Evolutionary conservation across 1,140 invertebrate genomes (phyloP), one percentile per base, ranked within the genome.

Genomic region (Melanaphis sacchari): DNA sequence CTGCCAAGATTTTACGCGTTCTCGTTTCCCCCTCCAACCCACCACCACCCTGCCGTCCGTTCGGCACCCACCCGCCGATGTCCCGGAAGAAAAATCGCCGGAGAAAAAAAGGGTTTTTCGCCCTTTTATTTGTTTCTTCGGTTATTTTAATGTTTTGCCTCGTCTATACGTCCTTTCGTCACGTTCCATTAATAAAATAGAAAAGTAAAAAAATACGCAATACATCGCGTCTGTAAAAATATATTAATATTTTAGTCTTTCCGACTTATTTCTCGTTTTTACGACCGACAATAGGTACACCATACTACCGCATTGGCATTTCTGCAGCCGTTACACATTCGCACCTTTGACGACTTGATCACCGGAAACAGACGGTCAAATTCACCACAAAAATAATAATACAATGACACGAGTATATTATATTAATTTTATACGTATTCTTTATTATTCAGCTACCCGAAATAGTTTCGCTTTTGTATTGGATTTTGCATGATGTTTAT

Each of bases 1-100:
- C 91, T 84, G 91, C 41, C 43, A 66, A 76, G 90, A 81, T 81
- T 91, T 91, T 84, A 84, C 24, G 38, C 22, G 8, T 21, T 82
- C 59, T 4, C 59, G 9, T 59, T 52, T 24, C 49, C 21, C 26
- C 26, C 54, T 11, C 9, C 9, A 9, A 8, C 26, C 54, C 6
- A 59, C 52, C 52, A 1, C 59, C 59, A 66, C 59, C 59, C 43
- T 43, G 43, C 1, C 43, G 11, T 9, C 9, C 43, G 11, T 43
- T 49, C 46, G 18, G 15, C 31, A 6, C 31, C 59, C n/a, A n/a
- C 59, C 9, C 31, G 6, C 18, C 31, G 6, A n/a, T 18, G 59
- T n/a, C n/a, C 59, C 59, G n/a, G 81, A 40, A 82, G 82, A 40
- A 40, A 40, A 40, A 40, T 84, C 40, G 36, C 82, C 24, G 3